Conservation (phyloP, 2,888 invertebrate genomes). For the Conus canariensis region DNA sequence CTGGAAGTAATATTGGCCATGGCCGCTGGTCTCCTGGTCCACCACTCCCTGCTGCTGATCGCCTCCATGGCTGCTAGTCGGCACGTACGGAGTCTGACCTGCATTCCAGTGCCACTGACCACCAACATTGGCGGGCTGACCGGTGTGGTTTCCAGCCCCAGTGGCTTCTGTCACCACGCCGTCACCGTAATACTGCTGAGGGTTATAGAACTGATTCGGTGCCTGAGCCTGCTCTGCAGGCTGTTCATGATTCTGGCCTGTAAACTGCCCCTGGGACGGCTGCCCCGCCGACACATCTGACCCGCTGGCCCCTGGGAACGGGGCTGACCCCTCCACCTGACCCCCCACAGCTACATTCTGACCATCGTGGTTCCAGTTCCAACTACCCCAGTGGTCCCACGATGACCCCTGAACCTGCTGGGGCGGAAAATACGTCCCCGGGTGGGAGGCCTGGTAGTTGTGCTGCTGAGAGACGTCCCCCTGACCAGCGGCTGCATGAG, state of each 20-base stretch:
- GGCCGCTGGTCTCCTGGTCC: not conserved
- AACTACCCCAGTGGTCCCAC: slow-evolving; percentile 50
- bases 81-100: not conserved
- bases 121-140: not conserved
- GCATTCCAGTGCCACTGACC: not conserved
- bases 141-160: not conserved
- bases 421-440: not conserved
- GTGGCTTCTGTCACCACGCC: not conserved
- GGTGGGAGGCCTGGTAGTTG: not conserved
- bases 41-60: not conserved
- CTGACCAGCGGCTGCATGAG: not conserved
- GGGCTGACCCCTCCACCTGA: not conserved
- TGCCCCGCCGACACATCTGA: not conserved
- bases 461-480: not conserved
- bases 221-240: not conserved
- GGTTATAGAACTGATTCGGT: slow-evolving; percentile 30
- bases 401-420: slow-evolving; percentile 29
- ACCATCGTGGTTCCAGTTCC: slow-evolving; percentile 38
- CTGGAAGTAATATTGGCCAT: slow-evolving; percentile 27
- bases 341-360: not conserved
- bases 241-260: slow-evolving; percentile 17
- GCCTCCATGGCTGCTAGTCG: not conserved
- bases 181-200: slow-evolving; percentile 27
- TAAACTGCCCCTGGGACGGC: slow-evolving; percentile 38
- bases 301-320: not conserved